Evolutionary conservation across 2,888 invertebrate species (phyloP), one percentile per base, ranked within the genome.

Genomic region (Herminia tarsipennalis): DNA sequence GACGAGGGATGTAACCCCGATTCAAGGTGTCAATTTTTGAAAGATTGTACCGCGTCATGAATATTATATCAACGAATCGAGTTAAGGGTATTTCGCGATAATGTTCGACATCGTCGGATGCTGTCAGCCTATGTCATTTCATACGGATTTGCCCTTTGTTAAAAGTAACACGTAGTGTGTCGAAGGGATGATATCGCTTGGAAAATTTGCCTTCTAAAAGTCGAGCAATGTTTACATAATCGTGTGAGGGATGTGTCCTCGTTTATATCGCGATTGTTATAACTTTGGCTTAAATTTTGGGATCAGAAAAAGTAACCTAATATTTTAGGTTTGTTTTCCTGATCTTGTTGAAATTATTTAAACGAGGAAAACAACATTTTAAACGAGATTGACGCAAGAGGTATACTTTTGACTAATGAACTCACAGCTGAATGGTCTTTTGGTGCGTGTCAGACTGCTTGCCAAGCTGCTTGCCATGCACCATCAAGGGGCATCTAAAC

Each of bases 11-110:
- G 78, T 76, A 74, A 70, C 73, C 79, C 80, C 70, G 69, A 75
- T 73, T 74, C 84, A 86, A 88, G 88, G 89, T 90, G 90, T 91
- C 90, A 91, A 90, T 90, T 91, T 90, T 90, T 91, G 90, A 91
- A 91, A 91, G 90, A 91, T 91, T 89, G 90, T 80, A 78, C 80
- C 84, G 61, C 84, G 87, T 88, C 90, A 90, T 91, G 90, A 90
- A 91, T 91, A 87, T 91, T 90, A 89, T 89, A 91, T 90, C 87
- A 90, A 88, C 82, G 88, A 86, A 84, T 87, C 78, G 86, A 87
- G 90, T 90, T 90, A 87, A 87, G 89, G 88, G 87, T 82, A 88
- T 88, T 89, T 88, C 83, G 86, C 78, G 88, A 90, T 90, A 91
- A 90, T 90, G 90, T 88, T 83, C 81, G 77, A 73, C 79, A 81